A percentile compares a stretch with the other conserved stretches of the same genome.
These are phyloP conservation scores for Murina feae DNA, from an alignment of 2,113 vertebrate genomes.

Conservation along the genomic window DNA sequence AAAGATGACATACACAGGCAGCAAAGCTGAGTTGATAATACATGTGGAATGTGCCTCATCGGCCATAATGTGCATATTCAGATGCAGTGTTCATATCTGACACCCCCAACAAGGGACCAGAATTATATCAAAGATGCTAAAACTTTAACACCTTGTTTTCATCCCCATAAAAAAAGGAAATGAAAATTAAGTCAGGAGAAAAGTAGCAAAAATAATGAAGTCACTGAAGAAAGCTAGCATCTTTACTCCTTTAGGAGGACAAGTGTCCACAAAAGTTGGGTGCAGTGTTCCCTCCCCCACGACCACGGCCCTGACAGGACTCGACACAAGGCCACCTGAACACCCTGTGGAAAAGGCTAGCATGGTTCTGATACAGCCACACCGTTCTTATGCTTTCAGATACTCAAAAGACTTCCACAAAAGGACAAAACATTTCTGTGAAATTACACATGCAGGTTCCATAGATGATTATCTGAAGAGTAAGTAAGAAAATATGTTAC, in stretches of 20 bases:
- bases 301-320: rapidly evolving
- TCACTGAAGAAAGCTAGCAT: neutral
- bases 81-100: neutral
- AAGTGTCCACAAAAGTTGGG: too few species aligned
- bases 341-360: neutral
- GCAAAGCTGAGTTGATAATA: neutral
- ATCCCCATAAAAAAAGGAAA: neutral
- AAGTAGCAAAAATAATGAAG: neutral
- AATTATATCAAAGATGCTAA: neutral
- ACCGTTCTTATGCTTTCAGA: neutral
- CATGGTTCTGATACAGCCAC: rapidly evolving
- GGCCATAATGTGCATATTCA: neutral
- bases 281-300: neutral
- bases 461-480: neutral
- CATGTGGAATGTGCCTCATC: too few species aligned
- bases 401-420: neutral
- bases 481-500: neutral
- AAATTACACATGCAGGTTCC: neutral
- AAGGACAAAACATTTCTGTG: neutral
- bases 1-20: neutral
- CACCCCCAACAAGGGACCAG: neutral
- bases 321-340: rapidly evolving
- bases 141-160: neutral
- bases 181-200: neutral
- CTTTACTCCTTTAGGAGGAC: rapidly evolving